Base-by-base conservation (phyloP, 2,113 vertebrate species). In the Hiodon tergisus region DNA sequence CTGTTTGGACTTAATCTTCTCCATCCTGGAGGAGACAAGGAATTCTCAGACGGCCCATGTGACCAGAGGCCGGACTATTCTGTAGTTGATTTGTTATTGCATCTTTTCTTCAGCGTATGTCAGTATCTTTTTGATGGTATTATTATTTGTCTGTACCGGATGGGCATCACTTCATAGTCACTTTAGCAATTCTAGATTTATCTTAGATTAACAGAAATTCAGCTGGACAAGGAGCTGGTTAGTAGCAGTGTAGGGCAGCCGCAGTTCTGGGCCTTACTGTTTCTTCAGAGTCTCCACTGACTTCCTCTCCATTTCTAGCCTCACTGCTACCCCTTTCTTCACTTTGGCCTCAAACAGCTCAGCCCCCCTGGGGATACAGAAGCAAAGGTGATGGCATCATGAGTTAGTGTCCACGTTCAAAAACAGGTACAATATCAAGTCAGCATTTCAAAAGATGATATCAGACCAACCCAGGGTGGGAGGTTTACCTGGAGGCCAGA, bases 1-100 rank as follows among this genome's bases (percentile, higher is more conserved):
- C 80, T 89, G 85, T 81, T 91, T 90, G 2, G 76, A 83, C 86
- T 90, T 92, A 73, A 89, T 93, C 80, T 83, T 85, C 76, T 95
- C 91, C 88, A 92, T 92, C 79, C 90, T 92, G 55, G n/a, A 80
- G 75, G 80, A 78, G 72, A 67, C 81, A 76, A 83, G 48, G 48
- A 7, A 50, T 31, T 31, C 31, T 31, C 50, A 70, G 52, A 63
- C n/a, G 1, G 16, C 16, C 61, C 8, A 7, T 63, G 16, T 17
- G 9, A 63, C 17, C 31, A 31, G 31, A 31, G 31, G 31, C 31
- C 31, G 31, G 31, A 31, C 31, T 31, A 31, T 31, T 31, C 31
- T 31, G 31, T 31, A 31, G 31, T 31, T 31, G 31, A 31, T 31
- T 31, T 31, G 31, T 31, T 31, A 31, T 31, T 31, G 31, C 31